phyloP scores from a whole-genome alignment of 2,113 vertebrate species.

The Hippocampus guttulatus region DNA sequence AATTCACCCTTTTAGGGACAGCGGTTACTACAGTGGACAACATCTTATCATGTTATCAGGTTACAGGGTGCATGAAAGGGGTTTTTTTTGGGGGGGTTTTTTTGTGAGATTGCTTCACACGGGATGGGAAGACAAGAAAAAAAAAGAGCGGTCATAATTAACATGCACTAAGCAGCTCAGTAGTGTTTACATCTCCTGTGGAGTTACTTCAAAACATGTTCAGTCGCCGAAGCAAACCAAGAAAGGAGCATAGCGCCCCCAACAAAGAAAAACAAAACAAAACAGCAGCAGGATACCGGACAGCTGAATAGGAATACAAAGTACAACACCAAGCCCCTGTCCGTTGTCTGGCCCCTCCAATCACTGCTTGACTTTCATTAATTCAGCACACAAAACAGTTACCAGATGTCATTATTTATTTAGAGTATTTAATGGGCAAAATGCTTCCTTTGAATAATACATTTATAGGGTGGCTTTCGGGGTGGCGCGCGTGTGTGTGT shows the following conservation, averaged over 20 bases:
- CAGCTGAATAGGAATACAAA: conserved; percentile 27
- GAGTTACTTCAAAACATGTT: conserved; percentile 8
- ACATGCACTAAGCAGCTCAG: conserved; percentile 33
- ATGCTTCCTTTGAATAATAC: conserved; percentile 71
- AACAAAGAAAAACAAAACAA: conserved; percentile 39
- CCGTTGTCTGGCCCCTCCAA: conserved; percentile 18
- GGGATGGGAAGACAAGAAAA: not conserved
- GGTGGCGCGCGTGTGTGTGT: not conserved
- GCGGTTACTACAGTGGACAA: too few relatives aligned
- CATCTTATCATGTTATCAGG: too few relatives aligned
- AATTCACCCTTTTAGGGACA: too few relatives aligned
- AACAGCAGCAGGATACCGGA: conserved; percentile 16
- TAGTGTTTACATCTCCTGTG: conserved; percentile 28
- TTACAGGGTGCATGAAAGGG: too few relatives aligned
- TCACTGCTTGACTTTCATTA: conserved; percentile 51
- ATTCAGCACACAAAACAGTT: conserved; percentile 64
- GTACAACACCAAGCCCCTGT: not conserved
- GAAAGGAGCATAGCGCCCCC: conserved; percentile 30
- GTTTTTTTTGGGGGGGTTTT: conserved; percentile 27
- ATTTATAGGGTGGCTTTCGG: conserved; percentile 48
- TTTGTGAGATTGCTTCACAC: conserved; percentile 29
- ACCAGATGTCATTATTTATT: conserved; percentile 73
- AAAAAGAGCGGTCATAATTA: conserved; percentile 22
- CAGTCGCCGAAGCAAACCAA: conserved; percentile 14
- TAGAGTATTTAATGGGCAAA: conserved; percentile 70